A percentile compares a stretch with the other conserved stretches of the same genome.
Evolutionary conservation across 2,113 vertebrate species (phyloP).

Genomic region (Sigmodon hispidus): DNA sequence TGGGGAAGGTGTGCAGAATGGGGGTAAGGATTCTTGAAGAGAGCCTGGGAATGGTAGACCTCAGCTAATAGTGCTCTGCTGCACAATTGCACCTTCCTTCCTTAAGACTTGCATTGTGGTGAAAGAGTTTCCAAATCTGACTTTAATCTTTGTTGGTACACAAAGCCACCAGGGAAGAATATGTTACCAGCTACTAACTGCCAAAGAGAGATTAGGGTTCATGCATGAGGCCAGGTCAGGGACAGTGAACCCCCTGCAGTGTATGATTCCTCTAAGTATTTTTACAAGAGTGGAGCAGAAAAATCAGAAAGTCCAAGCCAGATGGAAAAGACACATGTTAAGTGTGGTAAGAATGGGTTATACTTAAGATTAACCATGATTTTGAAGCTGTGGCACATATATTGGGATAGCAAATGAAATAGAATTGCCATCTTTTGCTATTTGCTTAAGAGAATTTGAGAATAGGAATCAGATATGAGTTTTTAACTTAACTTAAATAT

Average conservation of each 20-base stretch:
- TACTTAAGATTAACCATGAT: background rate
- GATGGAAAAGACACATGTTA: background rate
- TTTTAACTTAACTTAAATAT: background rate
- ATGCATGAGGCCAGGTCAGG: background rate
- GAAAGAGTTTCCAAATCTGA: slow-evolving; percentile 9
- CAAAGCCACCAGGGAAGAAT: background rate
- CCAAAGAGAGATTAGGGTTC: background rate
- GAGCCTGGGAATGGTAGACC: rapidly evolving
- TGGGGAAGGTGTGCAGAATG: background rate
- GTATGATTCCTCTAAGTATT: background rate
- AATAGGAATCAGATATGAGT: slow-evolving; percentile 6
- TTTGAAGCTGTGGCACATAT: background rate
- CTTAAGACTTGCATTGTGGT: background rate
- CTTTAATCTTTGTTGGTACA: background rate
- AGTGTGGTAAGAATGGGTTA: background rate
- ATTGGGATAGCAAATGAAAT: background rate
- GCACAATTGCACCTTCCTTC: background rate
- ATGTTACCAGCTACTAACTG: background rate
- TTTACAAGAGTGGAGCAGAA: background rate
- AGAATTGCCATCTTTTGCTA: slow-evolving; percentile 4
- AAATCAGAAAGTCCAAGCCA: background rate
- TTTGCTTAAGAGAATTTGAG: background rate
- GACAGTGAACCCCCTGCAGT: background rate
- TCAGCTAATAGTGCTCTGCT: background rate
- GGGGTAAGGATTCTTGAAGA: background rate